Evolutionary conservation across 2,797 vertebrate genomes (phyloP), one percentile per base, ranked within the genome.

Genomic region (Melanotaenia pygmaea): DNA sequence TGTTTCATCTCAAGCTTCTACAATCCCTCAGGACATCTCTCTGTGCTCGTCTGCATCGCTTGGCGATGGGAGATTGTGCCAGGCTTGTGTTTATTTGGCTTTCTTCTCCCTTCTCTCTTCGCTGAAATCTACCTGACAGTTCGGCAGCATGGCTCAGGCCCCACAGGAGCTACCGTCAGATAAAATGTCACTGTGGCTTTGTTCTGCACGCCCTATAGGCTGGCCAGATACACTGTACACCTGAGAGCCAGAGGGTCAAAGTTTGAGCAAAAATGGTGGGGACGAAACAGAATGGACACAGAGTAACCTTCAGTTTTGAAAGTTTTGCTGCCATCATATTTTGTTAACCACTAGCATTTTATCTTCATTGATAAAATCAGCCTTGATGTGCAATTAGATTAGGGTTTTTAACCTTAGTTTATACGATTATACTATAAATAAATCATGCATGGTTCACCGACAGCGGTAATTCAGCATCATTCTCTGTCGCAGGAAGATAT

Each of bases 171-270:
- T 68, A 80, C 84, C 82, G 74, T 92, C 89, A 93, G 91, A 94
- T 93, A 84, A 92, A 93, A 94, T 94, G 94, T 94, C 93, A 94
- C 88, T 59, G 40, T 74, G 82, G 89, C 90, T 94, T 94, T 93
- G 92, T 93, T 92, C 91, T 80, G 73, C 20, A 26, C 56, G 77
- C 88, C 91, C 91, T 88, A 91, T 89, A 86, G 90, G 89, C 81
- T 59, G 73, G 77, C 86, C 77, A 64, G 84, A 81, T 81, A 61
- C 84, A 84, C 86, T 71, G 84, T 77, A 79, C 88, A 94, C 92
- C 92, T 91, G 83, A 86, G 81, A 81, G 77, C 78, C 74, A 8
- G 45, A 32, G 69, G 76, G 79, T 79, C 81, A 72, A 77, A 76
- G 63, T 28, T 24, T 40, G 56, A 75, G 66, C 4, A 60, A 62